Percentiles rank a stretch among this genome's conserved stretches.
Evolutionary conservation across 2,113 vertebrate species (phyloP).

Genomic region (Gnathonemus echidnorhynchus): DNA sequence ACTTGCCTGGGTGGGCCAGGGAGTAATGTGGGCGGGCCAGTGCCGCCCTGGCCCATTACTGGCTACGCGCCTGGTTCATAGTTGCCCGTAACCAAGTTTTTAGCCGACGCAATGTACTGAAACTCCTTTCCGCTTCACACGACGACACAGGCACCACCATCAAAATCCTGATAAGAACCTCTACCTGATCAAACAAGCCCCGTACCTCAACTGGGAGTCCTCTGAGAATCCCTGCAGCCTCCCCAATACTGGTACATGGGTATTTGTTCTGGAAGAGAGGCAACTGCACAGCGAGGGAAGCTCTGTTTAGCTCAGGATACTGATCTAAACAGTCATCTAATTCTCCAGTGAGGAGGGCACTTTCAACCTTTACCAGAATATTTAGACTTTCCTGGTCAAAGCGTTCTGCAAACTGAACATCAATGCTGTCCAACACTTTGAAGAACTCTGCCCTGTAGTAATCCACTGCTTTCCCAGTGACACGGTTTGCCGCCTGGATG

Average conservation of each 20-base stretch:
- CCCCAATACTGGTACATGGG: constrained; percentile 1
- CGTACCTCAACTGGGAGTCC: constrained; percentile 1
- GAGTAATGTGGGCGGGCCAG: too few species aligned
- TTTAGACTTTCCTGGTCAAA: constrained; percentile 16
- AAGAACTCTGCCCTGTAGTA: constrained; percentile 22
- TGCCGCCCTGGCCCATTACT: too few species aligned
- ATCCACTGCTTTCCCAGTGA: constrained; percentile 30
- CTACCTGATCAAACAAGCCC: constrained; percentile 18
- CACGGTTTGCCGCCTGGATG: neutral
- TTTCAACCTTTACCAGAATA: constrained; percentile 2
- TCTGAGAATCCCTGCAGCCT: constrained; percentile 11
- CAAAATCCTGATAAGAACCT: constrained; percentile 11
- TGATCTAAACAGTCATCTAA: constrained; percentile 11
- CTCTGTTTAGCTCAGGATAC: neutral
- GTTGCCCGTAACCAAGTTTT: constrained; percentile 24
- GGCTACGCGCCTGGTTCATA: too few species aligned
- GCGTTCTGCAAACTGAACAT: constrained; percentile 15
- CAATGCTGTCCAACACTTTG: constrained; percentile 1
- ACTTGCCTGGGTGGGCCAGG: too few species aligned
- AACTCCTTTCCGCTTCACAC: constrained; percentile 17
- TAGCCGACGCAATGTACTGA: constrained; percentile 3
- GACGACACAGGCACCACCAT: constrained; percentile 13
- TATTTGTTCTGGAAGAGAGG: constrained; percentile 13
- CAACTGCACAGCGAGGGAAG: neutral
- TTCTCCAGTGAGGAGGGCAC: constrained; percentile 11